Evolutionary conservation across 2,888 invertebrate genomes (phyloP).

Genomic region (Stratiomys singularior): DNA sequence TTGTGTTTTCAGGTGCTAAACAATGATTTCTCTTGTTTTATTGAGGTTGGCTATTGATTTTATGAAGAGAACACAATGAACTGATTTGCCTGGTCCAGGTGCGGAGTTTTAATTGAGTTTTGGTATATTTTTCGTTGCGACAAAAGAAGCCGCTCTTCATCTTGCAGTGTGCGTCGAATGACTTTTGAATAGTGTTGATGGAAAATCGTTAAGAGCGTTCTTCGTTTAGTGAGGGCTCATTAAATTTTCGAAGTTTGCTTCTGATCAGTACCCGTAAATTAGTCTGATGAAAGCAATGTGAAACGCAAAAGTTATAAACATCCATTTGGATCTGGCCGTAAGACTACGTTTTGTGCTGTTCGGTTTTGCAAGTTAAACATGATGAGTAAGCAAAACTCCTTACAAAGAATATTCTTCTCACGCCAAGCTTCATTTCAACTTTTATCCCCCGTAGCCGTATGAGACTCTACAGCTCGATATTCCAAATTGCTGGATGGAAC

Average conservation of each 20-base stretch:
- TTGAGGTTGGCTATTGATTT: neutral
- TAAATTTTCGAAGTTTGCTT: no score
- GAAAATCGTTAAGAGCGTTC: neutral
- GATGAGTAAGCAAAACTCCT: neutral
- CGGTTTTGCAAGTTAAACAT: no score
- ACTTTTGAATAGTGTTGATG: neutral
- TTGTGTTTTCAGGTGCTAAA: neutral
- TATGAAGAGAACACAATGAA: neutral
- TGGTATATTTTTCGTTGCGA: constrained; percentile 4
- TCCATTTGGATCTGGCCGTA: neutral
- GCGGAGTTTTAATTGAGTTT: constrained; percentile 30
- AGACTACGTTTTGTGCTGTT: no score
- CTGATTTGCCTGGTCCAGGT: constrained; percentile 1
- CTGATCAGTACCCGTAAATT: neutral
- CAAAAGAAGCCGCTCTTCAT: neutral
- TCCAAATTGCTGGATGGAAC: neutral
- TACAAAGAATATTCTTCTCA: neutral
- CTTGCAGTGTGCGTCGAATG: constrained; percentile 2
- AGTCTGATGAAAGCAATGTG: neutral
- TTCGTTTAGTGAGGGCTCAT: neutral
- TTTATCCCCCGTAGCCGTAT: no score
- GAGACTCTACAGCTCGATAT: neutral
- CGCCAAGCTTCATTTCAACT: neutral
- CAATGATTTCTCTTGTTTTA: constrained; percentile 7
- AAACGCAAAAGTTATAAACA: neutral